Percentiles rank a stretch among this genome's conserved stretches.
These are phyloP conservation scores for Phyto melanocephala DNA, from an alignment of 2,888 invertebrate genomes.

Conservation along the genomic window DNA sequence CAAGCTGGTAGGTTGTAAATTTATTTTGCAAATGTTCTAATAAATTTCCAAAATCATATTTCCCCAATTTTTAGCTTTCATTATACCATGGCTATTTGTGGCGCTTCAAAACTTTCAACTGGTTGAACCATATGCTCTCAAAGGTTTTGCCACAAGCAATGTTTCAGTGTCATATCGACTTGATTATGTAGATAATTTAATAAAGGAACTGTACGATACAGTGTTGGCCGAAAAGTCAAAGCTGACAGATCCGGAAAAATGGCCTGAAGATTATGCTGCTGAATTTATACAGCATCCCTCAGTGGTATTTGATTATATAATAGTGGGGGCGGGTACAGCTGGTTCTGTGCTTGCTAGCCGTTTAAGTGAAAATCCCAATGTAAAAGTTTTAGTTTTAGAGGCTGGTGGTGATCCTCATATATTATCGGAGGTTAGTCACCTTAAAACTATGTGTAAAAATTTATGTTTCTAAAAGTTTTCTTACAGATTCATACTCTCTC, in stretches of 20 bases:
- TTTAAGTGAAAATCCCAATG: conserved; percentile 85
- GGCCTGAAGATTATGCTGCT: conserved; percentile 80
- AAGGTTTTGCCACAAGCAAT: conserved; percentile 2
- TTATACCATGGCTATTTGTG: not conserved
- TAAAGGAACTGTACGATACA: conserved; percentile 65
- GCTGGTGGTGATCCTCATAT: conserved; percentile 84
- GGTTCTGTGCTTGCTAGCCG: conserved; percentile 83
- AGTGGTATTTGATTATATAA: conserved; percentile 80
- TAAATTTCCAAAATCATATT: not conserved
- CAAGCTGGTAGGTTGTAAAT: not conserved
- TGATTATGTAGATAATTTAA: conserved; percentile 60
- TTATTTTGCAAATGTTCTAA: not conserved
- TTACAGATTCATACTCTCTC: conserved; percentile 71
- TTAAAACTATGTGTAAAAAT: not conserved
- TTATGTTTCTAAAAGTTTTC: not conserved
- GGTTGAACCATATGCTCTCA: not conserved
- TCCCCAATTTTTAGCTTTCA: conserved; percentile 11
- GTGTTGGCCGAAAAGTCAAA: conserved; percentile 76
- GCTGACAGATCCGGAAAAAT: conserved; percentile 79
- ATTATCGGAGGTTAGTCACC: conserved; percentile 76
- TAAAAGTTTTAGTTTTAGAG: conserved; percentile 88
- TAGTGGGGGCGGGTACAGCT: conserved; percentile 83
- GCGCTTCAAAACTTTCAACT: not conserved
- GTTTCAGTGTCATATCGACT: not conserved
- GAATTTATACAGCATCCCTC: conserved; percentile 37